Percentiles rank a stretch among this genome's conserved stretches.
phyloP scores from a whole-genome alignment of 2,113 vertebrate species.

The Montifringilla adamsi region DNA sequence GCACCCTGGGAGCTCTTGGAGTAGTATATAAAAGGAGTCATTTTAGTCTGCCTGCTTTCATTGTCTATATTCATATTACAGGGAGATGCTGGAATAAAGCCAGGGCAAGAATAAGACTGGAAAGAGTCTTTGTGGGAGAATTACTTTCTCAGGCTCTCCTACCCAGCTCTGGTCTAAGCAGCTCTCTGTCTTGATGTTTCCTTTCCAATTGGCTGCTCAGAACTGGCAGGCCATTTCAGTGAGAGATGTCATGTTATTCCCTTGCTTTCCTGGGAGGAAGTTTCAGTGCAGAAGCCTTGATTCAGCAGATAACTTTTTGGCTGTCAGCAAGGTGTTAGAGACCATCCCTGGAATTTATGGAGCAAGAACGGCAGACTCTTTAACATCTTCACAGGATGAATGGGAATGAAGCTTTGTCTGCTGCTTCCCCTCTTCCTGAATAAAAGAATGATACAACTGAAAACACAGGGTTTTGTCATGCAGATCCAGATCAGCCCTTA shows the following conservation, averaged over 20 bases:
- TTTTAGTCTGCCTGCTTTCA: background rate
- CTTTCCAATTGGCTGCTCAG: background rate
- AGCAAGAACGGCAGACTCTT: background rate
- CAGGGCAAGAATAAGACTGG: background rate
- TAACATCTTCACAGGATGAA: background rate
- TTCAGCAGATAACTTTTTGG: slow-evolving; percentile 30
- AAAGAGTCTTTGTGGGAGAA: background rate
- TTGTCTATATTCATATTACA: background rate
- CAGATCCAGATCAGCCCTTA: background rate
- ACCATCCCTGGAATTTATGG: background rate
- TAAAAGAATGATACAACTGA: background rate
- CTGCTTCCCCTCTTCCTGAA: background rate
- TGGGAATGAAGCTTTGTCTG: background rate
- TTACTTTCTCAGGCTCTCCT: background rate
- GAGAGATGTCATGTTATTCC: background rate
- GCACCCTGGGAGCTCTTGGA: background rate
- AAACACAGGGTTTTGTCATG: background rate
- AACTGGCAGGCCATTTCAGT: background rate
- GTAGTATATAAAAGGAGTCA: background rate
- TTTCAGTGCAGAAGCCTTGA: slow-evolving; percentile 16
- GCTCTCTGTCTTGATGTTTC: background rate
- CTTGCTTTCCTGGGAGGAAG: background rate
- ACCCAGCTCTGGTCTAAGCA: background rate
- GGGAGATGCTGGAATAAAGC: background rate
- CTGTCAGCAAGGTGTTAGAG: background rate